These are phyloP conservation scores for Charaxes varanes DNA, from an alignment of 1,140 invertebrate genomes.

Conservation along the genomic window DNA sequence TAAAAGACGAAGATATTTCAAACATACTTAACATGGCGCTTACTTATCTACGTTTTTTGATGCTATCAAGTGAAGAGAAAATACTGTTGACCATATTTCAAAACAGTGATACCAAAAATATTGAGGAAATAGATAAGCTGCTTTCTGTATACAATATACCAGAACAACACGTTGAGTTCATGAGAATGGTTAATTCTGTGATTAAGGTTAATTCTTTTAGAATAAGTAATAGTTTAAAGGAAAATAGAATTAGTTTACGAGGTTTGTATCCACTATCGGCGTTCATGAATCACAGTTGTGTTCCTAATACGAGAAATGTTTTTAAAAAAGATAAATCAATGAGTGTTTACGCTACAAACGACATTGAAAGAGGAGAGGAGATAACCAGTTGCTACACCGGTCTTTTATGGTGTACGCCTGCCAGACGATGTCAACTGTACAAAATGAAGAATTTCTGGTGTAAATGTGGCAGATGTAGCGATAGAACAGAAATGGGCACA, in stretches of 20 bases:
- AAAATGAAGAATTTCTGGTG: conserved; percentile 85
- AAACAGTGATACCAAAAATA: conserved; percentile 58
- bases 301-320: conserved; percentile 82
- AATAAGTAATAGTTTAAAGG: conserved; percentile 53
- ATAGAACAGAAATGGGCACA: conserved; percentile 76
- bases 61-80: conserved; percentile 69
- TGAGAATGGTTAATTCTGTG: conserved; percentile 74
- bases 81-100: conserved; percentile 74
- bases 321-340: conserved; percentile 77
- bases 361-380: conserved; percentile 79
- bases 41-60: conserved; percentile 74
- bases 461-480: conserved; percentile 79
- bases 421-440: conserved; percentile 78
- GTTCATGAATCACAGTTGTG: conserved; percentile 84
- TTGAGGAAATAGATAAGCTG: conserved; percentile 73
- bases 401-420: conserved; percentile 81
- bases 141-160: conserved; percentile 67
- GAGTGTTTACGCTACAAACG: conserved; percentile 75
- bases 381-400: conserved; percentile 83
- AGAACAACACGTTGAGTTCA: conserved; percentile 74
- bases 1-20: too few species aligned
- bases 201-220: conserved; percentile 85
- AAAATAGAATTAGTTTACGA: conserved; percentile 70
- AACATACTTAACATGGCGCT: conserved; percentile 62
- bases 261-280: conserved; percentile 83